Base-by-base conservation (phyloP, 2,113 vertebrate species). In the Sinocyclocheilus grahami region DNA sequence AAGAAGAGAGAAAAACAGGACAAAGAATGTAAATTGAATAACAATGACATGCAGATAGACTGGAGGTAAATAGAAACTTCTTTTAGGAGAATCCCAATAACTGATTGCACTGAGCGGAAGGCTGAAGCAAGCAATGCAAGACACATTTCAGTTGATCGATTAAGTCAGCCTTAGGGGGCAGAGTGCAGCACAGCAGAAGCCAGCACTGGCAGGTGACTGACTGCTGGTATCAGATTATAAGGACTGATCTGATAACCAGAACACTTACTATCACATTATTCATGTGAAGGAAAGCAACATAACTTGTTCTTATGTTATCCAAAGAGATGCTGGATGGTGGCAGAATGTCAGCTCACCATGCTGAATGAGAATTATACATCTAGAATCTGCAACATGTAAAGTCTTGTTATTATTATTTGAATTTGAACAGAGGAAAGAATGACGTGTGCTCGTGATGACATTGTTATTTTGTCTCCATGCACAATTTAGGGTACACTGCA, bases 31-130 rank as follows among this genome's bases (percentile, higher is more conserved):
- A 87, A 72, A 18, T 9, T 27, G 89, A 86, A 88, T 90, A 83
- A 82, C 78, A 90, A 90, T 85, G 58, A 74, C 85, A 85, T 86
- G 85, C 85, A 88, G 82, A 88, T 85, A 71, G 78, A 81, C 27
- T 63, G 22, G 33, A 71, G 48, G 53, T 72, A 86, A 82, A 82
- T 12, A 82, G 37, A 69, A 85, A 71, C 78, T 53, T 87, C 11
- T 65, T 9, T 30, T 27, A 67, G 55, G 78, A 78, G 53, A 86
- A 67, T 8, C 65, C 42, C 63, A 6, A 48, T 78, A 86, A 88
- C 67, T 85, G 82, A 87, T 86, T 75, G 33, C 79, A 79, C 37
- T 27, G 79, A 89, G 85, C 46, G 33, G 46, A 58, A 72, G 30
- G 37, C 65, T 24, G 88, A 86, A 87, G 75, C n/a, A 86, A 87